A percentile compares a stretch with the other conserved stretches of the same genome.
Evolutionary conservation across 2,113 vertebrate species (phyloP).

Genomic region (Muntiacus muntjak): DNA sequence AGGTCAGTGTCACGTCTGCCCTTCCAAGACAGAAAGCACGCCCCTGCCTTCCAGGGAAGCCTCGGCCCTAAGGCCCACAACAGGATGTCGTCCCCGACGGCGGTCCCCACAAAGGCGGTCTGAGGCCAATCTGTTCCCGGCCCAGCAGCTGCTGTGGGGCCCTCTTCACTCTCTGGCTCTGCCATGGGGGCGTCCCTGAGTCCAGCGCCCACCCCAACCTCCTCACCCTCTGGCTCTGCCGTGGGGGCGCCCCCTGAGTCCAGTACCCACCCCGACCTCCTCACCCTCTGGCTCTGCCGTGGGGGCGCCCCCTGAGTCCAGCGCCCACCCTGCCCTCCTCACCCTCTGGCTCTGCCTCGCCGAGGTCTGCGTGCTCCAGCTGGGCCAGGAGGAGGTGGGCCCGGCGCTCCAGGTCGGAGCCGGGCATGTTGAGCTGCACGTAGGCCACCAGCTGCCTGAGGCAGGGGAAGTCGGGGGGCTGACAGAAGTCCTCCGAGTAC

Average conservation of each 20-base stretch:
- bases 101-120: fast-evolving
- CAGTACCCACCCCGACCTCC: background rate
- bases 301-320: fast-evolving
- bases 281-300: conserved; percentile 84
- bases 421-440: conserved; percentile 90
- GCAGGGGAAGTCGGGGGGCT: conserved; percentile 89
- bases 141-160: background rate
- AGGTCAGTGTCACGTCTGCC: background rate
- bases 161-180: background rate
- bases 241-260: fast-evolving
- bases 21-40: background rate
- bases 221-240: conserved; percentile 85
- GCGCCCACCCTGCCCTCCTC: too few species aligned
- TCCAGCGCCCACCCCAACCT: background rate
- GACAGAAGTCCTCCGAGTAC: background rate
- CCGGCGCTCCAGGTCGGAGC: conserved; percentile 93
- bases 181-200: fast-evolving
- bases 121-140: background rate
- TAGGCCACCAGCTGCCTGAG: conserved; percentile 94
- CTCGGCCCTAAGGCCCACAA: too few species aligned
- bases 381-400: conserved; percentile 92
- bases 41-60: background rate
- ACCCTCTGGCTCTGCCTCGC: conserved; percentile 87
- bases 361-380: conserved; percentile 89
- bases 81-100: fast-evolving